These are phyloP conservation scores for Chaetura pelagica DNA, from an alignment of 2,113 vertebrate species.

Conservation along the genomic window DNA sequence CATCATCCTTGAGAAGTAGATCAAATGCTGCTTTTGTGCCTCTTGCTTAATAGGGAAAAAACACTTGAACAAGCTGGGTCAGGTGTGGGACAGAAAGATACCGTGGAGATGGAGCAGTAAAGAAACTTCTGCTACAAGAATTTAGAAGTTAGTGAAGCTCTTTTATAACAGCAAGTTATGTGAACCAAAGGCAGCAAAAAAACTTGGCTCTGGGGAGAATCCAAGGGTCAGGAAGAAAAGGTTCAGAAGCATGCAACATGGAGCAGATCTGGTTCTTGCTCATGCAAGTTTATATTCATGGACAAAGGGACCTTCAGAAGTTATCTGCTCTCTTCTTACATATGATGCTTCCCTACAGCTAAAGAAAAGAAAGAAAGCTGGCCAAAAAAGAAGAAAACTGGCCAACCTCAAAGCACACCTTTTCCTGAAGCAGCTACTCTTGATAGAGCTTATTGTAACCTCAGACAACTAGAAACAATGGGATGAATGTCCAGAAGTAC, in stretches of 20 bases:
- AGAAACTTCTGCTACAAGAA: not conserved
- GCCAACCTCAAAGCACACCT: not conserved
- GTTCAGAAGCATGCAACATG: not conserved
- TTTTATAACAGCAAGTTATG: not conserved
- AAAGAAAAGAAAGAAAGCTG: not conserved
- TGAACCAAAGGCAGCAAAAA: not conserved
- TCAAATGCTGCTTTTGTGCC: not conserved
- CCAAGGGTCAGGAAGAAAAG: not conserved
- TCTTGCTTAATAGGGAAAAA: not conserved
- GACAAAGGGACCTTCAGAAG: not conserved
- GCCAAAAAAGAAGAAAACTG: not conserved
- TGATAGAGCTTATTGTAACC: not conserved
- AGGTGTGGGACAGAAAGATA: not conserved
- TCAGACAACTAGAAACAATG: not conserved
- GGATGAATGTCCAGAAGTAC: not conserved
- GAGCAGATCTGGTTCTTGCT: not conserved
- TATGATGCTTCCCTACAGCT: not conserved
- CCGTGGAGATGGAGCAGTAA: not conserved
- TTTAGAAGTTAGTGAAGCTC: not conserved
- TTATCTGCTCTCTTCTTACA: not conserved
- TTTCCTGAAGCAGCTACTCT: not conserved
- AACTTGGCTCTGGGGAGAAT: not conserved
- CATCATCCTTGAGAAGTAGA: not conserved
- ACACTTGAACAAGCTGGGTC: not conserved
- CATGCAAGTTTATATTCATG: rapidly evolving